Evolutionary conservation across 2,113 vertebrate species (phyloP).

Genomic region (Rhabdomys dilectus): DNA sequence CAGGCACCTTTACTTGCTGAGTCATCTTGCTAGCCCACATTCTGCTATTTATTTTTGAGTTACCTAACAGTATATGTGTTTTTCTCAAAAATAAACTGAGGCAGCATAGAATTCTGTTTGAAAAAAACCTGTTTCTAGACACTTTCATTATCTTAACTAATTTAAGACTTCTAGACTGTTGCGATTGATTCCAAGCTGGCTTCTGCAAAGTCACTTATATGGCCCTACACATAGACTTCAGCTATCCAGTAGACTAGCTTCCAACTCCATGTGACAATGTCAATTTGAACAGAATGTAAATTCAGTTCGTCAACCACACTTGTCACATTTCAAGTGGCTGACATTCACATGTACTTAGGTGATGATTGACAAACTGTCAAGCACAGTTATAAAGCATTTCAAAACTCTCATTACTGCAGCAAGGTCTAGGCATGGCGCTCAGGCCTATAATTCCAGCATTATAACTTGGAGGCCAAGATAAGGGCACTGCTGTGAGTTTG

Average conservation of each 20-base stretch:
- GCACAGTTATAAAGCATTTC: too few species aligned
- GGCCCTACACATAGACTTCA: neutral
- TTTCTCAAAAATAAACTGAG: neutral
- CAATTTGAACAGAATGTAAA: neutral
- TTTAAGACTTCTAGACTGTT: neutral
- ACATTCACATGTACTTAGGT: neutral
- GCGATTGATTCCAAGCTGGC: neutral
- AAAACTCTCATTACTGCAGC: too few species aligned
- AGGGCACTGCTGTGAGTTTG: neutral
- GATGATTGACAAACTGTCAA: neutral
- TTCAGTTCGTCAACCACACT: neutral
- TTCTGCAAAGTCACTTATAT: neutral
- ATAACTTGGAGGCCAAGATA: neutral
- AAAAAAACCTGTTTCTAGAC: slow-evolving; percentile 7
- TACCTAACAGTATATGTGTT: neutral
- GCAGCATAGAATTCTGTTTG: neutral
- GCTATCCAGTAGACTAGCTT: neutral
- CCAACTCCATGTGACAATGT: neutral
- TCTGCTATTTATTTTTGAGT: slow-evolving; percentile 23
- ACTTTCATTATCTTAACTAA: neutral
- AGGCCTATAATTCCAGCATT: neutral
- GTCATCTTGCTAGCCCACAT: neutral
- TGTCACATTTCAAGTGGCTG: neutral
- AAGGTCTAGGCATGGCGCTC: neutral
- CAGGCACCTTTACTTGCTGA: neutral